Conservation (phyloP, 2,113 vertebrate genomes). For the Podiceps cristatus region DNA sequence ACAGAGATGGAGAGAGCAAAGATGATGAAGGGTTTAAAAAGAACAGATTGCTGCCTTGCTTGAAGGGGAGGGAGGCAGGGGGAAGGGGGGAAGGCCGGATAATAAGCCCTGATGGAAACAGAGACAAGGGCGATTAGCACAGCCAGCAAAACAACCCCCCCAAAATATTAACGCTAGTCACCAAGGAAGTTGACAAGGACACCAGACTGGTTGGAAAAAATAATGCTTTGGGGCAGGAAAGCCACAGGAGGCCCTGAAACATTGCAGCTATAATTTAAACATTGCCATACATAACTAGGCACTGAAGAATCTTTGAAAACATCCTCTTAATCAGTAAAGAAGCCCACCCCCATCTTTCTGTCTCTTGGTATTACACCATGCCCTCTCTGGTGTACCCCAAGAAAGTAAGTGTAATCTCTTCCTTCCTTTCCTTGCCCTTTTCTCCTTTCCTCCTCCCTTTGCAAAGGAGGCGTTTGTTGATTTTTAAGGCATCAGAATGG, state of each 20-base stretch:
- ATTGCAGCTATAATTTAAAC: neutral
- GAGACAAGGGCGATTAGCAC: constrained; percentile 72
- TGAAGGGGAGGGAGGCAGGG: neutral
- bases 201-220: neutral
- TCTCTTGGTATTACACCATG: neutral
- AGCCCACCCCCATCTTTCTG: neutral
- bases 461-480: neutral
- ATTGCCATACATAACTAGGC: neutral
- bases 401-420: neutral
- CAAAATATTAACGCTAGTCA: constrained; percentile 42
- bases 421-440: neutral
- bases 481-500: neutral
- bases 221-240: constrained; percentile 17
- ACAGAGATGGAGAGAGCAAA: constrained; percentile 69
- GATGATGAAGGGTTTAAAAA: constrained; percentile 80
- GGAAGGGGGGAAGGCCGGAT: constrained; percentile 15
- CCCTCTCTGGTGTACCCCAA: neutral
- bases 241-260: neutral
- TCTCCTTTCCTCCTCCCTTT: neutral
- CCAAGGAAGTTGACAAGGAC: constrained; percentile 60
- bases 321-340: neutral
- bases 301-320: neutral
- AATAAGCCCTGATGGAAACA: constrained; percentile 73
- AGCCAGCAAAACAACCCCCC: constrained; percentile 69
- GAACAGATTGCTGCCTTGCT: constrained; percentile 81